phyloP scores from a whole-genome alignment of 2,888 invertebrate genomes.

The Cremastobaeus sp. region DNA sequence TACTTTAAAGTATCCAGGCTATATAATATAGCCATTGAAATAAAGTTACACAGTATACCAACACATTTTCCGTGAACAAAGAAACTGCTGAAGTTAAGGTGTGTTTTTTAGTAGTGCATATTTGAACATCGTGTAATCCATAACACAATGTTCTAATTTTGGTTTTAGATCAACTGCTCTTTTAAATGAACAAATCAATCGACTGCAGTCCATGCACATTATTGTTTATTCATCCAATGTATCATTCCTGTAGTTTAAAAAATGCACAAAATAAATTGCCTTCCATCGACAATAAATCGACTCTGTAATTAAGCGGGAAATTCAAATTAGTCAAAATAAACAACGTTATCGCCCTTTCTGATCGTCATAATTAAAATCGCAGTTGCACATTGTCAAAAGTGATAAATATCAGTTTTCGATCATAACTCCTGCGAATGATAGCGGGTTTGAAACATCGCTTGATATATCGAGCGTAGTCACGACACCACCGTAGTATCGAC shows the following conservation, averaged over 20 bases:
- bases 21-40: no score
- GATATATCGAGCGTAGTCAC: constrained; percentile 63
- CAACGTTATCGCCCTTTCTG: constrained; percentile 14
- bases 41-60: no score
- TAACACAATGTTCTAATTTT: no score
- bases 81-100: no score
- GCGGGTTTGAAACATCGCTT: constrained; percentile 23
- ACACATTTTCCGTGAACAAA: no score
- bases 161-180: no score
- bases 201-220: no score
- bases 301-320: constrained; percentile 13
- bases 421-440: constrained; percentile 40
- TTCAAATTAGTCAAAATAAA: constrained; percentile 48
- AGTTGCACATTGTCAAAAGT: constrained; percentile 45
- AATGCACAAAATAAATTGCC: not conserved
- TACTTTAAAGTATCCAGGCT: no score
- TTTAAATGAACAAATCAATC: no score
- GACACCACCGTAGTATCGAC: constrained; percentile 61
- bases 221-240: constrained; percentile 8
- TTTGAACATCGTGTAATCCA: no score
- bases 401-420: constrained; percentile 44
- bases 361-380: constrained; percentile 48
- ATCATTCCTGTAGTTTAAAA: not conserved
- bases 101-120: no score
- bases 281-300: constrained; percentile 11